Evolutionary conservation across 2,797 vertebrate genomes (phyloP), one percentile per base, ranked within the genome.

Genomic region (Tarsius wallacei): DNA sequence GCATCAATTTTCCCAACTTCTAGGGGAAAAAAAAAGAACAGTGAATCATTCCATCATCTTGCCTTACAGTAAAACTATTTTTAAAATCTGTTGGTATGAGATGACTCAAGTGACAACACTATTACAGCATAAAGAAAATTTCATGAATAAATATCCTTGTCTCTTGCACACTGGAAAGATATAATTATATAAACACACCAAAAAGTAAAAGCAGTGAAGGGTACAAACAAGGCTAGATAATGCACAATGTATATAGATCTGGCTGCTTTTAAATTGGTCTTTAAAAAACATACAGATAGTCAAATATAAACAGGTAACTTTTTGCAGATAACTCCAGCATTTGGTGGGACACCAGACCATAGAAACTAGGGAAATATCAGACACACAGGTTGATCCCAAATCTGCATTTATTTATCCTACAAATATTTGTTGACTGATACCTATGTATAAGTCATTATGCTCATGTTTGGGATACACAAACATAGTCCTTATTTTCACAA

Each of bases 1-100:
- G 55, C 64, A 90, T n/a, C n/a, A 73, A 59, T 9, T 66, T 68
- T 70, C 33, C 26, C 47, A n/a, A 61, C n/a, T 87, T 91, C 93
- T 97, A 91, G 74, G 24, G 42, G 42, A 42, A 91, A 77, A 94
- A 36, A 93, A 86, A n/a, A 93, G 17, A 57, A 87, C 15, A 95
- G 68, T 49, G 55, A 84, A 70, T 93, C 21, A 90, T 53, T 93
- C 31, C 10, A 80, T 61, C 55, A 91, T 74, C 49, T 63, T 51
- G 12, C 1, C 73, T 36, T 74, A 71, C 26, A 73, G 89, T 36
- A 84, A 87, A 68, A 70, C 3, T 59, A 10, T 61, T 74, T 71
- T 80, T 66, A 16, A 21, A 66, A 83, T 81, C 55, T 81, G 53
- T 55, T 85, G 17, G 51, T 83, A 47, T 92, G 13, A 57, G 53